These are phyloP conservation scores for Embiotoca jacksoni DNA, from an alignment of 2,113 vertebrate species.

Conservation along the genomic window DNA sequence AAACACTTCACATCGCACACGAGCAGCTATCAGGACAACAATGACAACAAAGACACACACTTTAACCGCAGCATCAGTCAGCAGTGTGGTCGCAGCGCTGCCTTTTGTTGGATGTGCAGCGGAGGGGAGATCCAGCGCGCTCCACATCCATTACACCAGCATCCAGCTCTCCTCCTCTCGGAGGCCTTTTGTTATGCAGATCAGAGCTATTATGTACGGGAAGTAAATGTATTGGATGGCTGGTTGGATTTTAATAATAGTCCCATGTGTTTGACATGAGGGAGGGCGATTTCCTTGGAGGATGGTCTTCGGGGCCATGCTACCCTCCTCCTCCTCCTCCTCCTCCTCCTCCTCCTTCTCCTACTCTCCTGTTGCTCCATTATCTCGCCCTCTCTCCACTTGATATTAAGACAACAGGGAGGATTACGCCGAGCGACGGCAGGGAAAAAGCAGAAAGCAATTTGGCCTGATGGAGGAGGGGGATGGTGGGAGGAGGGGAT, in stretches of 20 bases:
- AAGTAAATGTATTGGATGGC: conserved; percentile 47
- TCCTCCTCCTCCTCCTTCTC: conserved; percentile 10
- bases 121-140: conserved; percentile 21
- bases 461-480: conserved; percentile 42
- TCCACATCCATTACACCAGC: conserved; percentile 47
- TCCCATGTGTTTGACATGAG: conserved; percentile 49
- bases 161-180: conserved; percentile 21
- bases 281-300: conserved; percentile 56
- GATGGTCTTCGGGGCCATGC: conserved; percentile 39
- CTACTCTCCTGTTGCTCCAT: conserved; percentile 43
- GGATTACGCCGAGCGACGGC: conserved; percentile 51
- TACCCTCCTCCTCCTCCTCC: conserved; percentile 11
- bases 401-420: conserved; percentile 72
- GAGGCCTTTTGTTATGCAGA: conserved; percentile 65
- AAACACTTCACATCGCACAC: conserved; percentile 4
- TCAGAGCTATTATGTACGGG: conserved; percentile 49
- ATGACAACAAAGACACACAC: conserved; percentile 28
- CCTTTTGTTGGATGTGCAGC: conserved; percentile 28
- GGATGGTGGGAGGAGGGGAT: not conserved
- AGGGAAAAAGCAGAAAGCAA: conserved; percentile 59
- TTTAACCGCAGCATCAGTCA: conserved; percentile 34
- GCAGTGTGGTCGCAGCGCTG: not conserved
- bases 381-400: conserved; percentile 61
- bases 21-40: conserved; percentile 18
- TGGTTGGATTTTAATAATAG: conserved; percentile 52